Base-by-base conservation (phyloP, 2,888 invertebrate genomes). In the Phymatocera aterrima region DNA sequence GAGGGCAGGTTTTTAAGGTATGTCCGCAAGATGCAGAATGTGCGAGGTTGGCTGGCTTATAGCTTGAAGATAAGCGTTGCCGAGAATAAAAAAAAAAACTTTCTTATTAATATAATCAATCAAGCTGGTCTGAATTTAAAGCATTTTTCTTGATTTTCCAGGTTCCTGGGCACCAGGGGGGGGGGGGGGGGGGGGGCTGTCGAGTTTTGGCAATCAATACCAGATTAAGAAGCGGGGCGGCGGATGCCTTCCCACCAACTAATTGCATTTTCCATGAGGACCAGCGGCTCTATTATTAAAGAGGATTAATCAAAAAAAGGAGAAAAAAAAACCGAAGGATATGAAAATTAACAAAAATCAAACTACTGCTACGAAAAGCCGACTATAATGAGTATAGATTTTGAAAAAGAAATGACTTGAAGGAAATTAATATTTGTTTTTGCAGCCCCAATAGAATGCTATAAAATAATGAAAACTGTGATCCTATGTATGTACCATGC, bases 101-200 rank as follows among this genome's bases (percentile, higher is more conserved):
- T 83, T 87, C 87, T 85, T 86, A 87, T 86, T 87, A 87, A 86
- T 85, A 83, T 87, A 83, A 87, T 88, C 86, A 87, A 87, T 88
- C 88, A 87, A 87, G 84, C 81, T 83, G 80, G 81, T 81, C 81
- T 79, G 83, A 86, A 84, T 85, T 86, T 84, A 79, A 84, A 84
- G 83, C 84, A 82, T 85, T 87, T 87, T 86, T 86, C 83, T 74
- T 54, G 68, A 70, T 79, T 78, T 78, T 78, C 74, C 75, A 74
- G 75, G 48, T 79, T 60, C 61, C 60, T 60, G 60, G 60, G 75
- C 75, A 75, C 75, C 75, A 75, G 48, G 48, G 46, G 34, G 70
- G 64, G 78, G 77, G 81, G 77, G 74, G 60, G 65, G 54, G 70
- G 75, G 72, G 60, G 43, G 51, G 48, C 37, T 68, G 54, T 48